phyloP scores from a whole-genome alignment of 2,797 vertebrate species.

The Eupleurogrammus muticus region DNA sequence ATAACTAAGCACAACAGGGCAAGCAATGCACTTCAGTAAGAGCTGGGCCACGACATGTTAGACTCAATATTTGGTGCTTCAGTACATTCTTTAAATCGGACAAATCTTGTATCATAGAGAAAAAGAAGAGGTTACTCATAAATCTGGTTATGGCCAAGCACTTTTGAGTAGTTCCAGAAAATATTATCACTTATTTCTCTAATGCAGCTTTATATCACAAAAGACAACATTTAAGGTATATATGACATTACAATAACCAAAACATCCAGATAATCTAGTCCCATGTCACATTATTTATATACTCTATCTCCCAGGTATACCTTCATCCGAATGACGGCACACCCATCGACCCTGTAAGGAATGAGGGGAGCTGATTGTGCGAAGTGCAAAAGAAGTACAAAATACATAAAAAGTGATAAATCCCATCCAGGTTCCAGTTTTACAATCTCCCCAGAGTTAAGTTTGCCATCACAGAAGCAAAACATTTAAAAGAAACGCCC shows the following conservation, averaged over 20 bases:
- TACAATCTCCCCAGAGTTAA: slow-evolving; percentile 45
- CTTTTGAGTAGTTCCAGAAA: slow-evolving; percentile 4
- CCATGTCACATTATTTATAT: slow-evolving; percentile 7
- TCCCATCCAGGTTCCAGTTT: slow-evolving; percentile 46
- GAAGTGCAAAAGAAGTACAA: slow-evolving; percentile 74
- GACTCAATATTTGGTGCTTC: background rate
- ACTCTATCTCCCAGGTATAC: slow-evolving; percentile 11
- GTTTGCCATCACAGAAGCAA: slow-evolving; percentile 63
- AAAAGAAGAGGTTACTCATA: background rate
- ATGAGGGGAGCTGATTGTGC: slow-evolving; percentile 37
- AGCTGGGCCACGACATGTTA: background rate
- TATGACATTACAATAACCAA: slow-evolving; percentile 18
- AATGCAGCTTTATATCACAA: slow-evolving; percentile 27
- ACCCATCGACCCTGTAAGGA: slow-evolving; percentile 5
- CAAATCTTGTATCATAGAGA: background rate
- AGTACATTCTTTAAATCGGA: slow-evolving; percentile 10
- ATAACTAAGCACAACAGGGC: slow-evolving; percentile 7
- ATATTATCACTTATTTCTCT: background rate
- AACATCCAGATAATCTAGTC: background rate
- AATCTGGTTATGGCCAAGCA: background rate
- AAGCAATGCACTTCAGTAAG: slow-evolving; percentile 6
- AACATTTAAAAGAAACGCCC: slow-evolving; percentile 42
- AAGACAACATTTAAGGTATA: slow-evolving; percentile 29
- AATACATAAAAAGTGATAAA: slow-evolving; percentile 56
- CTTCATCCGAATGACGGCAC: slow-evolving; percentile 32